Conservation (phyloP, 2,888 invertebrate genomes). For the Hymenopus coronatus region DNA sequence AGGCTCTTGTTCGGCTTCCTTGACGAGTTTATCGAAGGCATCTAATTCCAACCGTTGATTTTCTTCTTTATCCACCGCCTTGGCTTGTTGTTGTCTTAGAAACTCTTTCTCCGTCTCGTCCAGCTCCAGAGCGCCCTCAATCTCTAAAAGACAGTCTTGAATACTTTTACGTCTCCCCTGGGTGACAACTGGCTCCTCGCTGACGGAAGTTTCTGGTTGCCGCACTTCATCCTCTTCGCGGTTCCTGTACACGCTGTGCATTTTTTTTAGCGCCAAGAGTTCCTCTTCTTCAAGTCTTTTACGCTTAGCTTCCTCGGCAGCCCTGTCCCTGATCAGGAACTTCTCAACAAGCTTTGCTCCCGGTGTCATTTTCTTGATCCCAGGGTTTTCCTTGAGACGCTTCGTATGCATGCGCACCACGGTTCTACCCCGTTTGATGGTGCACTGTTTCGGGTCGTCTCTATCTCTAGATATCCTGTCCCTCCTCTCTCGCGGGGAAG, state of each 20-base stretch:
- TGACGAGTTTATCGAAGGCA: conserved; percentile 43
- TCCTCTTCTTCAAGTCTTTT: conserved; percentile 36
- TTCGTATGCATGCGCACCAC: conserved; percentile 71
- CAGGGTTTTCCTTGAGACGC: conserved; percentile 47
- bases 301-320: conserved; percentile 21
- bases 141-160: neutral
- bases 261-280: neutral
- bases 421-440: conserved; percentile 69
- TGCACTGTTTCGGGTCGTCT: conserved; percentile 46
- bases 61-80: neutral
- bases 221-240: neutral
- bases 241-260: neutral
- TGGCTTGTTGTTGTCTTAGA: neutral
- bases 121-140: neutral
- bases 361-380: conserved; percentile 51
- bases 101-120: neutral
- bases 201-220: neutral
- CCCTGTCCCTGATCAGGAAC: conserved; percentile 61
- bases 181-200: neutral
- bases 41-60: conserved; percentile 39
- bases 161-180: neutral
- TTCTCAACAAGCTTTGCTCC: conserved; percentile 76
- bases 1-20: conserved; percentile 42
- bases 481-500: conserved; percentile 49
- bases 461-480: conserved; percentile 30